Evolutionary conservation across 1,140 invertebrate genomes (phyloP), one percentile per base, ranked within the genome.

Genomic region (Papilio polyxenes): DNA sequence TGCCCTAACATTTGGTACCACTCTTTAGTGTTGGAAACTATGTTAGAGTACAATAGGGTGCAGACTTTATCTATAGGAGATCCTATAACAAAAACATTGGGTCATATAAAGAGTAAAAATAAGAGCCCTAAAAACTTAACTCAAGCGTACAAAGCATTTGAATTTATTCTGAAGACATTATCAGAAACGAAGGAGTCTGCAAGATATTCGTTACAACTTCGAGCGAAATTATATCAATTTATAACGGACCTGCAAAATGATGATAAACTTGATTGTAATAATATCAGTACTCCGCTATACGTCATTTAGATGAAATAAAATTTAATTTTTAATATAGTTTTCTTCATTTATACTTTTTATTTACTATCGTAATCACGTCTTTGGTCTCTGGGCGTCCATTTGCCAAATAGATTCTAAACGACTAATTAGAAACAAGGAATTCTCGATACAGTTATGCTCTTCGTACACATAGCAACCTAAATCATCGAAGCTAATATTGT

Each of bases 221-320:
- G 65, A 31, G 65, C 65, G 2, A 40, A 72, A 40, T 72, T 72
- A 31, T 72, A 72, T 13, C 65, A 72, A 37, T 72, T 72, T 15
- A 37, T 72, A 15, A 40, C 15, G 40, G 65, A 72, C 15, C 15
- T 72, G 65, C 65, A 72, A 15, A 72, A 72, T 6, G 15, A 72
- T 17, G 65, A 31, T 15, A 72, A 6, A 31, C 65, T 72, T 7
- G 65, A 72, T 37, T 72, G 65, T 13, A 72, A 31, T 6, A 72
- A 17, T 13, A 72, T 72, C 15, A 37, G 13, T 15, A 72, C 31
- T 37, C 65, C 65, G 13, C 65, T 72, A 0, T 72, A 40, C 15
- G 65, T 72, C 4, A 7, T 72, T 17, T 72, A 72, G 31, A 37
- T 15, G 65, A 72, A 72, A 72, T 72, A 72, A 69, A 69, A 69